phyloP scores from a whole-genome alignment of 1,140 invertebrate species.

The Cryptotermes secundus region DNA sequence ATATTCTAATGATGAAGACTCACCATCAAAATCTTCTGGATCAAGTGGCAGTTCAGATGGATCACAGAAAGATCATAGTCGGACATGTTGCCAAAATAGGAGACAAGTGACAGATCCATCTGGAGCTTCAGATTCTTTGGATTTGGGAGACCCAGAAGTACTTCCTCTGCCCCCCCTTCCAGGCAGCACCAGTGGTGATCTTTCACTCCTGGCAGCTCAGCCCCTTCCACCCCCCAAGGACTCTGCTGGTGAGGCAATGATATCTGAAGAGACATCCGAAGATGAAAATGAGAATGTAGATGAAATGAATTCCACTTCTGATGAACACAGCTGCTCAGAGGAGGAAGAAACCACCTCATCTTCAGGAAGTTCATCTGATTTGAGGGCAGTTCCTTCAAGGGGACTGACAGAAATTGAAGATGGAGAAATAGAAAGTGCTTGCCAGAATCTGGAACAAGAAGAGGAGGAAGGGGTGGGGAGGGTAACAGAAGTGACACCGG shows the following conservation, averaged over 20 bases:
- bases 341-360: conserved; percentile 20
- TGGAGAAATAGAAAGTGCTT: no score
- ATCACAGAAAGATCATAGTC: conserved; percentile 46
- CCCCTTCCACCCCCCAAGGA: conserved; percentile 45
- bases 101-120: conserved; percentile 40
- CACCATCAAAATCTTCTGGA: conserved; percentile 19
- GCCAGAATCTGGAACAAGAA: no score
- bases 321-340: conserved; percentile 18
- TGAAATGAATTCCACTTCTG: conserved; percentile 19
- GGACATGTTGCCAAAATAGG: conserved; percentile 41
- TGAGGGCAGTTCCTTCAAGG: no score
- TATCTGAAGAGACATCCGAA: conserved; percentile 51
- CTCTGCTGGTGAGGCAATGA: conserved; percentile 53
- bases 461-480: no score
- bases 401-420: no score
- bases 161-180: conserved; percentile 36
- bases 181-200: conserved; percentile 37
- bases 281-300: conserved; percentile 29
- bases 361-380: not conserved
- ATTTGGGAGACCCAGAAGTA: not conserved
- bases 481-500: no score
- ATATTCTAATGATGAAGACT: conserved; percentile 24
- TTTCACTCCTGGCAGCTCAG: conserved; percentile 35
- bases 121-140: conserved; percentile 43
- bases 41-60: conserved; percentile 23